Evolutionary conservation across 2,888 invertebrate species (phyloP), one percentile per base, ranked within the genome.

Genomic region (Myathropa florea): DNA sequence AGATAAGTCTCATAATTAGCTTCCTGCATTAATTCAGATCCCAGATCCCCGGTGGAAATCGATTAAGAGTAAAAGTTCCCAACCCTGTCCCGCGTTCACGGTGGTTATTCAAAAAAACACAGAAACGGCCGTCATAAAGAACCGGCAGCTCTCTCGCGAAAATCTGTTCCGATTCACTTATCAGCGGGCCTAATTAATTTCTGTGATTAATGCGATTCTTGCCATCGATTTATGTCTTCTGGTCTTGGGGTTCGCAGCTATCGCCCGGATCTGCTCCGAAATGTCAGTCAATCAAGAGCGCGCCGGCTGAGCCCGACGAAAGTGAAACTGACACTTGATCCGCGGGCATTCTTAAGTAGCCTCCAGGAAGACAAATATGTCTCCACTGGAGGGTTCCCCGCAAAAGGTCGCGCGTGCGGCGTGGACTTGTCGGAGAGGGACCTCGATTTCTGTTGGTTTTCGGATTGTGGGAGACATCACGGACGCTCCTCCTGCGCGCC

Each of bases 51-150:
- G 55, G 36, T 33, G 9, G 61, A 57, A 70, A 75, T 79, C 60
- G 76, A 72, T 84, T 84, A 73, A 73, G 79, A 81, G 81, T 85
- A 85, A 85, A 85, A 81, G 76, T 39, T 24, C 46, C 63, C 18
- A 61, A 68, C 72, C 33, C 46, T 33, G 33, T n/a, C 24, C 12
- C 28, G 68, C 57, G n/a, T 18, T 60, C 39, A n/a, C 14, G 21
- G 60, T n/a, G 21, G 60, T 71, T 28, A 55, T 67, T 36, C 21
- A 46, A 65, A 33, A n/a, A 63, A 39, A 53, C 65, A 14, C 3
- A 67, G 36, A 55, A 55, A 26, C n/a, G 18, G 46, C 36, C 33
- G 24, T 26, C 23, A 24, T 23, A 57, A 10, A 72, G 67, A 59
- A 67, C 59, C 64, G n/a, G 57, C 33, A 61, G 83, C 68, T 83